Evolutionary conservation across 2,888 invertebrate genomes (phyloP).

Genomic region (Agriopis leucophaearia): DNA sequence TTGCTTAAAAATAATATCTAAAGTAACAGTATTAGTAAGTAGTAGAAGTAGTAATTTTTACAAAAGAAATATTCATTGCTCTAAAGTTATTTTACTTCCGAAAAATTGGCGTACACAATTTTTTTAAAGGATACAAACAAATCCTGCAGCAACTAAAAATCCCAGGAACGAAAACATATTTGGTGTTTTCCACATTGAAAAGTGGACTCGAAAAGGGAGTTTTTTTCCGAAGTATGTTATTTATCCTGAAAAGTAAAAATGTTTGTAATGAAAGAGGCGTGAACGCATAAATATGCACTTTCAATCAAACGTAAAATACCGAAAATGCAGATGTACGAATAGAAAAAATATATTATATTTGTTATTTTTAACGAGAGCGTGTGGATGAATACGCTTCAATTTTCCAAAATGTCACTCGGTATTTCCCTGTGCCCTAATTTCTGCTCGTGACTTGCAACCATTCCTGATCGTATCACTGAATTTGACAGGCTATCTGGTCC

Average conservation of each 20-base stretch:
- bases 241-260: slow-evolving; percentile 13
- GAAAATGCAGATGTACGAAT: slow-evolving; percentile 17
- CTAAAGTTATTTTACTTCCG: too few species aligned
- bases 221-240: slow-evolving; percentile 3
- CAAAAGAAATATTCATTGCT: too few species aligned
- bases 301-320: slow-evolving; percentile 26
- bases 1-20: too few species aligned
- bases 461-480: slow-evolving; percentile 47
- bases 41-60: too few species aligned
- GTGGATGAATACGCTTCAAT: slow-evolving; percentile 28
- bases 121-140: neutral
- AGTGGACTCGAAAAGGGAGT: neutral
- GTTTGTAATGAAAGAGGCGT: slow-evolving; percentile 14
- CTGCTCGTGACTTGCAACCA: slow-evolving; percentile 38
- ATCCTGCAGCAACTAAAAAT: neutral
- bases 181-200: slow-evolving; percentile 1
- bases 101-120: neutral
- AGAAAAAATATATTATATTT: slow-evolving; percentile 13
- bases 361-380: slow-evolving; percentile 27
- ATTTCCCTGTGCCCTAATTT: slow-evolving; percentile 47
- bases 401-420: slow-evolving; percentile 24
- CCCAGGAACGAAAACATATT: neutral
- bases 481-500: slow-evolving; percentile 43
- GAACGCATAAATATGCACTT: slow-evolving; percentile 24
- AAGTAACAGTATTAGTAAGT: too few species aligned